Evolutionary conservation across 2,888 invertebrate genomes (phyloP), one percentile per base, ranked within the genome.

Genomic region (Drosophila diplacantha): DNA sequence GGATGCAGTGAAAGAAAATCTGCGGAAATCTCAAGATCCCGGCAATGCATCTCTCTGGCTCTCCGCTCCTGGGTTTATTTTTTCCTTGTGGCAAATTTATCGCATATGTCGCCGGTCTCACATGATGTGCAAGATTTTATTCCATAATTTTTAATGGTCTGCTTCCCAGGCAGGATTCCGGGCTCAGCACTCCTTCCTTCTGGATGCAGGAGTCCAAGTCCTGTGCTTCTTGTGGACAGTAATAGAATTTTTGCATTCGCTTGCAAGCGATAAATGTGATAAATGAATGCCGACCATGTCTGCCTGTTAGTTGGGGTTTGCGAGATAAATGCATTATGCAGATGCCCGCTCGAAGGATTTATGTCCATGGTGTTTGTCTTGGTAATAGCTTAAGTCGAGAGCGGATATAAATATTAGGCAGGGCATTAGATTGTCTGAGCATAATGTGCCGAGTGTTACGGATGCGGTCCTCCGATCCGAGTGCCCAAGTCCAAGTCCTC

Each of bases 111-210:
- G 83, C 73, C 73, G 77, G 78, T 81, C 81, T 78, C 75, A 81
- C 73, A 80, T 83, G 79, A 78, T 79, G 79, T 73, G 69, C 72
- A 64, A 69, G 78, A 82, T 47, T 47, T 57, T 59, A 53, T 57
- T 73, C 76, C 82, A 80, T 81, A 79, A 76, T 81, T 79, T 79
- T 77, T 79, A 79, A 82, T 82, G 81, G 83, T 82, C 81, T 82
- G 72, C 63, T 60, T 73, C 69, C 74, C 59, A 68, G 67, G 67
- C 59, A 68, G 69, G 67, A 71, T 69, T 72, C 66, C 72, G 24
- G n/a, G n/a, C 9, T 32, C 5, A 1, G 31, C 11, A 49, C 67
- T 29, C 43, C 44, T 18, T 12, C 12, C 26, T 12, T 11, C 61
- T 66, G 59, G 63, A 66, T 63, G 69, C 69, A 66, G 75, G 58